Conservation (phyloP, 2,113 vertebrate genomes). For the Apodemus sylvaticus region DNA sequence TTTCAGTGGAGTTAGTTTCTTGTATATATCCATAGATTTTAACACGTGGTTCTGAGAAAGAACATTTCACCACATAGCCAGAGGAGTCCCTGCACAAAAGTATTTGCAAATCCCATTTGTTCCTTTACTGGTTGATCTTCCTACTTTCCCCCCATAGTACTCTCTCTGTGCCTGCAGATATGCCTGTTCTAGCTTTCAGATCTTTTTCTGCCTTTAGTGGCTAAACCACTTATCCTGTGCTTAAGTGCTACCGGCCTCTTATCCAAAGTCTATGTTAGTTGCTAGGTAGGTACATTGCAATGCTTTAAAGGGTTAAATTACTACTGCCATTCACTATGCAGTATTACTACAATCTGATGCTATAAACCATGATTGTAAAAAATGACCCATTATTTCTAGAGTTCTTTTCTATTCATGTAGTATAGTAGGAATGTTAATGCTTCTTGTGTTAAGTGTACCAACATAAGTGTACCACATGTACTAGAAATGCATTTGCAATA, state of each 20-base stretch:
- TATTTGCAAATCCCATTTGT: neutral
- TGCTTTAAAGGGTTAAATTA: neutral
- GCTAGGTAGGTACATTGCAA: neutral
- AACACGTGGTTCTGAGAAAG: neutral
- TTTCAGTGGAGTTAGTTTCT: constrained; percentile 23
- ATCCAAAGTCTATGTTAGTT: neutral
- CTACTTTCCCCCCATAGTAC: neutral
- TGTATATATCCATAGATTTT: neutral
- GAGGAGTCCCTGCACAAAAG: neutral
- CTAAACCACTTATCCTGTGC: neutral
- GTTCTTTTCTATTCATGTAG: neutral
- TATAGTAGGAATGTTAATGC: neutral
- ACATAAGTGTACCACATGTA: neutral
- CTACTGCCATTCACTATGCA: neutral
- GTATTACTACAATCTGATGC: neutral
- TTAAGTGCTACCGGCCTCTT: neutral
- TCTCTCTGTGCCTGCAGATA: neutral
- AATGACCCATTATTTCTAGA: neutral
- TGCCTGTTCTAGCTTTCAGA: neutral
- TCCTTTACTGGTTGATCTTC: constrained; percentile 32
- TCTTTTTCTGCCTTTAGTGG: neutral
- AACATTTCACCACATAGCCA: neutral
- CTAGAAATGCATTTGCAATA: neutral
- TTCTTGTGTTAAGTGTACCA: neutral
- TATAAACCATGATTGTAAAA: neutral